Conservation (phyloP, 2,888 invertebrate genomes). For the Stegophylla sp. region DNA sequence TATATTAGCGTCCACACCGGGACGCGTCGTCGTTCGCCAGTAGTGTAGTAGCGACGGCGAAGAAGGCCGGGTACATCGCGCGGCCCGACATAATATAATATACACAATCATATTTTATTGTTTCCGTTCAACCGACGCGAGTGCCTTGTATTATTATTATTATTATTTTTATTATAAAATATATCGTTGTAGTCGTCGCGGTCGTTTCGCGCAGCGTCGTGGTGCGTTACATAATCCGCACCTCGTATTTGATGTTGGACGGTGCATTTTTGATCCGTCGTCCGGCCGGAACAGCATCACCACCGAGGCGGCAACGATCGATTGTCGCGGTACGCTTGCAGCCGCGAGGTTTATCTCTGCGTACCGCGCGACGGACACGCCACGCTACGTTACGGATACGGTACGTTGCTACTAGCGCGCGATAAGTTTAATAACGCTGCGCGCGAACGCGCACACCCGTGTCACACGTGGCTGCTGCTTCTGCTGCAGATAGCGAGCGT, state of each 20-base stretch:
- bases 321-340: background rate
- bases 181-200: too few relatives aligned
- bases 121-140: background rate
- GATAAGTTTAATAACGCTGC: conserved; percentile 7
- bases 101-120: too few relatives aligned
- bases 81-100: background rate
- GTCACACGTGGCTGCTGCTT: background rate
- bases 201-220: too few relatives aligned
- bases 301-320: background rate
- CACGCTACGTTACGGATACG: conserved; percentile 30
- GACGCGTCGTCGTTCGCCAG: background rate
- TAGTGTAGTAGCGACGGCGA: background rate
- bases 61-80: background rate
- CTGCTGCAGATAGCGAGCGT: background rate
- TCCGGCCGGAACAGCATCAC: background rate
- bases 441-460: conserved; percentile 32
- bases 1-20: conserved; percentile 3
- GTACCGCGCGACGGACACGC: background rate
- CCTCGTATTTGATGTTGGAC: background rate
- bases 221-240: too few relatives aligned
- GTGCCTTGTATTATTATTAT: too few relatives aligned
- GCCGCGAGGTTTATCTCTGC: background rate
- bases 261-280: background rate
- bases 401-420: conserved; percentile 17
- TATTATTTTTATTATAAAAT: too few relatives aligned